Percentiles rank a stretch among this genome's conserved stretches.
Conservation (phyloP, 2,888 invertebrate species). For the Dicyrtomina minuta region DNA sequence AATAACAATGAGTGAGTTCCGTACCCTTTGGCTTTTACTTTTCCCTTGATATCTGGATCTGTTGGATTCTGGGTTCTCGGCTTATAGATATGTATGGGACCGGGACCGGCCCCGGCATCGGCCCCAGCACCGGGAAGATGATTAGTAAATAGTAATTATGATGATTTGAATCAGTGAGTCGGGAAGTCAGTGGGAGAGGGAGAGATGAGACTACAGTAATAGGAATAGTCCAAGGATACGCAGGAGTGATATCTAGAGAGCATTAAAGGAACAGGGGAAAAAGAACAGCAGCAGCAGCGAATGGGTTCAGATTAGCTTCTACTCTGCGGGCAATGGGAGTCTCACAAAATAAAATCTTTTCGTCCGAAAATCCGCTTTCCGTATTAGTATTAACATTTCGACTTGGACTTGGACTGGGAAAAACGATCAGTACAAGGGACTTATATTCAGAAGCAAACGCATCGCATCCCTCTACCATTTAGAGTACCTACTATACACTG, state of each 20-base stretch:
- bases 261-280: conserved; percentile 1
- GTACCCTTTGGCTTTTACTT: conserved; percentile 21
- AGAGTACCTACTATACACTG: too few species aligned
- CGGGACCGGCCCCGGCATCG: too few species aligned
- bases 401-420: too few species aligned
- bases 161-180: conserved; percentile 29
- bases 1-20: too few species aligned
- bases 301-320: conserved; percentile 21
- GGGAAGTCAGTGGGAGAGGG: conserved; percentile 20
- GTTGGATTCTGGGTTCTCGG: neutral
- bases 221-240: too few species aligned
- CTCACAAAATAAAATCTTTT: conserved; percentile 33
- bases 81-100: neutral
- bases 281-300: conserved; percentile 1
- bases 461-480: too few species aligned
- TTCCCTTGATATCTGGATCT: too few species aligned
- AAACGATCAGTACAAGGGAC: conserved; percentile 19
- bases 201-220: too few species aligned
- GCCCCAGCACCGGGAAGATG: too few species aligned
- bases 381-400: conserved; percentile 30
- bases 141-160: conserved; percentile 32
- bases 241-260: too few species aligned
- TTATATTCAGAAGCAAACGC: too few species aligned
- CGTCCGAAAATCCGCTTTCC: conserved; percentile 37
- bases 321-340: neutral